Evolutionary conservation across 2,888 invertebrate species (phyloP).

Genomic region (Coenonympha arcania): DNA sequence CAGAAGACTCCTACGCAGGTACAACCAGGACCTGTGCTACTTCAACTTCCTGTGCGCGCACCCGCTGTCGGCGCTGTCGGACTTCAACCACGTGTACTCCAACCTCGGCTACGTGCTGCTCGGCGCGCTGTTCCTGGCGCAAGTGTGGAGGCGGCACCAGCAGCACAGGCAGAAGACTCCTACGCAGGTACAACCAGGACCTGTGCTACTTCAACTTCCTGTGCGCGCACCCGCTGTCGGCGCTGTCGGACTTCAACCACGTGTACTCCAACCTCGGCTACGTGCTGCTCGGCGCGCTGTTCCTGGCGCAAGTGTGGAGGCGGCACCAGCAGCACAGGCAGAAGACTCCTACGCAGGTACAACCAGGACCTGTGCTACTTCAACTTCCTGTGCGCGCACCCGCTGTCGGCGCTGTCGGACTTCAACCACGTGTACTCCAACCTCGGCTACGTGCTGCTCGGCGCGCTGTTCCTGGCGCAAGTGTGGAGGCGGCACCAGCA

Average conservation of each 20-base stretch:
- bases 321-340: constrained; percentile 42
- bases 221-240: constrained; percentile 85
- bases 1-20: constrained; percentile 39
- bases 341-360: constrained; percentile 38
- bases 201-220: constrained; percentile 92
- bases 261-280: constrained; percentile 91
- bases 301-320: constrained; percentile 78
- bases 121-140: no score
- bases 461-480: no score
- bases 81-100: constrained; percentile 92
- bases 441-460: constrained; percentile 87
- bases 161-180: no score
- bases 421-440: constrained; percentile 94
- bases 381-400: constrained; percentile 90
- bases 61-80: constrained; percentile 82
- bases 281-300: constrained; percentile 83
- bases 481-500: no score
- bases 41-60: constrained; percentile 92
- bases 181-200: constrained; percentile 91
- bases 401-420: constrained; percentile 82
- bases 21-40: constrained; percentile 88
- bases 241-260: constrained; percentile 89
- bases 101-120: constrained; percentile 89
- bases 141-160: no score
- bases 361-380: constrained; percentile 93